A percentile compares a stretch with the other conserved stretches of the same genome.
phyloP scores from a whole-genome alignment of 2,113 vertebrate species.

The Hypomesus transpacificus region DNA sequence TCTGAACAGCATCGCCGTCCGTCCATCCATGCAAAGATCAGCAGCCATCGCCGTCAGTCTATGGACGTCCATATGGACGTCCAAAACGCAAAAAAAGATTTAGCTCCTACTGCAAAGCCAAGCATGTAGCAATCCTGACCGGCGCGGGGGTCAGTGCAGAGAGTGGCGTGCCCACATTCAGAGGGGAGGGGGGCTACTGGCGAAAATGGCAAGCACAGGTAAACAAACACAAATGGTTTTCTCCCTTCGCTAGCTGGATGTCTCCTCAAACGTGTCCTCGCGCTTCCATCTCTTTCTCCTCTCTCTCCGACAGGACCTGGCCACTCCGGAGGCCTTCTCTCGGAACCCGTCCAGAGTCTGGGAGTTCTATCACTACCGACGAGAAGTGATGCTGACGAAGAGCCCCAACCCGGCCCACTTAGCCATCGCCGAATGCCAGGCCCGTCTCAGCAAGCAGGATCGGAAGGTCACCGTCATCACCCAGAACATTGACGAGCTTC shows the following conservation, averaged over 20 bases:
- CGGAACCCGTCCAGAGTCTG: conserved; percentile 89
- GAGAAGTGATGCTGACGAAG: conserved; percentile 85
- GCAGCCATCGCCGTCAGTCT: no score
- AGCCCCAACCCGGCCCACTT: conserved; percentile 83
- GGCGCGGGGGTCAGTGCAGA: conserved; percentile 93
- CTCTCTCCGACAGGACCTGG: conserved; percentile 73
- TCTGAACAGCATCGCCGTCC: no score
- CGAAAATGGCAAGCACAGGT: conserved; percentile 95
- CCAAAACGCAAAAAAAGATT: no score
- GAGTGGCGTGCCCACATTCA: conserved; percentile 93
- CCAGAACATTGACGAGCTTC: conserved; percentile 95
- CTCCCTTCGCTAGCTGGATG: no score
- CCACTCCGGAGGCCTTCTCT: conserved; percentile 84
- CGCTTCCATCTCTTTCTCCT: not conserved
- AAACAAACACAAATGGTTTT: not conserved
- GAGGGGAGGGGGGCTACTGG: conserved; percentile 92
- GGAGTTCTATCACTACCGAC: conserved; percentile 97
- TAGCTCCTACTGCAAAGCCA: no score
- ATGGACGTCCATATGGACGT: no score
- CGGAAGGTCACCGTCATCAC: conserved; percentile 84
- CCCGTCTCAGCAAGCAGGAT: conserved; percentile 80
- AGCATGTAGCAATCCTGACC: conserved; percentile 85
- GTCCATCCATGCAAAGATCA: no score
- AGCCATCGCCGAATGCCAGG: conserved; percentile 87
- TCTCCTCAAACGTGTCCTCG: no score